phyloP scores from a whole-genome alignment of 2,888 invertebrate genomes.

The Aromia moschata region DNA sequence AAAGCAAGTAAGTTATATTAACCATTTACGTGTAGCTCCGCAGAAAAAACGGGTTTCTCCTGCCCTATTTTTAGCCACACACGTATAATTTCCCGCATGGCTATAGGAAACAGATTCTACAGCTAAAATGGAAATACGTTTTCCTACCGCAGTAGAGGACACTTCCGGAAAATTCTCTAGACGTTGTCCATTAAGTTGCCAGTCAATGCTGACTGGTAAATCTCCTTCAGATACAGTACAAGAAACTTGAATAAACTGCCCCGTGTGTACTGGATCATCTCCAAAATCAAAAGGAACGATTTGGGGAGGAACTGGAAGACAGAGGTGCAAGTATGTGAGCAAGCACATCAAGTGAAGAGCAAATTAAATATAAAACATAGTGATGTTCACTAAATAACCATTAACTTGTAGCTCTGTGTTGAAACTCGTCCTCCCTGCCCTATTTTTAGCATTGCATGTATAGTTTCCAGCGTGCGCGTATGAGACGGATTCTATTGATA shows the following conservation, averaged over 20 bases:
- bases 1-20: constrained; percentile 16
- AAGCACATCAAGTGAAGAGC: constrained; percentile 9
- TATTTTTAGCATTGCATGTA: constrained; percentile 68
- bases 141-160: constrained; percentile 53
- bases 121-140: constrained; percentile 68
- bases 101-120: constrained; percentile 73
- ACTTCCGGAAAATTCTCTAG: constrained; percentile 53
- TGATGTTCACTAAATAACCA: constrained; percentile 58
- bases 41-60: constrained; percentile 50
- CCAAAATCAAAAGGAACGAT: constrained; percentile 74
- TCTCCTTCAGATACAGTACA: constrained; percentile 75
- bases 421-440: constrained; percentile 65
- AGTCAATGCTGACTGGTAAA: constrained; percentile 69
- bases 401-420: constrained; percentile 66
- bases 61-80: constrained; percentile 68
- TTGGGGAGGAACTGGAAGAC: constrained; percentile 69
- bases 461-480: constrained; percentile 69
- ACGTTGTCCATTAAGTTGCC: constrained; percentile 68
- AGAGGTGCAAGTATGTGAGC: constrained; percentile 10
- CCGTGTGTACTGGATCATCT: constrained; percentile 69
- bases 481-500: constrained; percentile 68
- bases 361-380: constrained; percentile 17
- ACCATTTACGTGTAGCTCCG: constrained; percentile 77
- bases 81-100: constrained; percentile 80
- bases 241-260: constrained; percentile 71